These are phyloP conservation scores for Tiaroga cobitis DNA, from an alignment of 2,797 vertebrate genomes.

Conservation along the genomic window DNA sequence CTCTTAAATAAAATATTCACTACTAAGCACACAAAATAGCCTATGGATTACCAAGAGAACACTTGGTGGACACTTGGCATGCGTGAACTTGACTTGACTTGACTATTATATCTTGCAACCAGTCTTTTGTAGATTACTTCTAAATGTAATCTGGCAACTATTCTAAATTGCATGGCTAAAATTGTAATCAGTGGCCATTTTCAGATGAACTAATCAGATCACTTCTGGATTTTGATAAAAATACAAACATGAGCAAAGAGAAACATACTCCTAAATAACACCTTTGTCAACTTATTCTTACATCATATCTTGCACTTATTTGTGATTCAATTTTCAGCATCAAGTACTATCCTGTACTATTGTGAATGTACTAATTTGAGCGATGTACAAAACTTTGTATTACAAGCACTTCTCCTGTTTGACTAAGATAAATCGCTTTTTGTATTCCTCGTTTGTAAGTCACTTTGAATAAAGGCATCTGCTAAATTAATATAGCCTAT, in stretches of 20 bases:
- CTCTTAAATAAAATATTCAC: constrained; percentile 64
- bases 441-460: background rate
- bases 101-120: background rate
- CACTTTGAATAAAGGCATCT: background rate
- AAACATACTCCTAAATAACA: background rate
- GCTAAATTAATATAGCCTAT: background rate
- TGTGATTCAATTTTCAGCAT: background rate
- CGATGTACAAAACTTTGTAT: background rate
- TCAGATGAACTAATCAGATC: background rate
- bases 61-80: background rate
- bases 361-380: background rate
- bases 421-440: background rate
- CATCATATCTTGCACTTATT: background rate
- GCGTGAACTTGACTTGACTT: too few relatives aligned
- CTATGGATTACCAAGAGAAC: background rate
- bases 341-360: background rate
- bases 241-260: background rate
- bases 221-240: background rate
- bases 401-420: background rate
- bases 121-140: background rate
- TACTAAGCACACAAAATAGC: background rate
- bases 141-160: background rate
- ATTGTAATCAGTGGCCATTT: background rate
- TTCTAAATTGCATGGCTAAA: background rate
- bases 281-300: background rate